phyloP scores from a whole-genome alignment of 2,797 vertebrate genomes.

The Salmo trutta region DNA sequence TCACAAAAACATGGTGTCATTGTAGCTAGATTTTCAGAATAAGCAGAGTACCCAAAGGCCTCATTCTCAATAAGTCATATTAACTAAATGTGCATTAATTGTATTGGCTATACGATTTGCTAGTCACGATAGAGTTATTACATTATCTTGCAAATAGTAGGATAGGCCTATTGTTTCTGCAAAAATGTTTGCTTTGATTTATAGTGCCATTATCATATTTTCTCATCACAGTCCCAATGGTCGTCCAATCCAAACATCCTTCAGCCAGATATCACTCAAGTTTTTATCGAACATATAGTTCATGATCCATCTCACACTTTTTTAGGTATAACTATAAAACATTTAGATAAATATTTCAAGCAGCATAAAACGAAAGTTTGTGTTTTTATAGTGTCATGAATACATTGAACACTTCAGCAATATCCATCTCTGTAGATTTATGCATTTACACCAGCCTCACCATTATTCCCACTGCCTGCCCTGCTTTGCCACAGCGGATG shows the following conservation, averaged over 20 bases:
- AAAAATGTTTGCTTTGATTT: slow-evolving; percentile 45
- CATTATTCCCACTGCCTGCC: slow-evolving; percentile 29
- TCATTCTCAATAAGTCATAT: not conserved
- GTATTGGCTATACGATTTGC: not conserved
- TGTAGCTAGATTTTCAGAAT: slow-evolving; percentile 21
- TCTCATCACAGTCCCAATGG: slow-evolving; percentile 38
- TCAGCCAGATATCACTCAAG: slow-evolving; percentile 33
- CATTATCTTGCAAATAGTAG: slow-evolving; percentile 34
- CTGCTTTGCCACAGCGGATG: slow-evolving; percentile 55
- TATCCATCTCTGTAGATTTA: slow-evolving; percentile 56
- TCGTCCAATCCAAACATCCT: slow-evolving; percentile 60
- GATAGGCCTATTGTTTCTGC: not conserved
- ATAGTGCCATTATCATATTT: slow-evolving; percentile 32
- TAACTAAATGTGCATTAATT: not conserved
- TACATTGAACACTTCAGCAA: slow-evolving; percentile 53
- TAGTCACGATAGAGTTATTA: slow-evolving; percentile 31
- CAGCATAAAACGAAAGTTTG: slow-evolving; percentile 48
- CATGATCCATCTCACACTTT: slow-evolving; percentile 47
- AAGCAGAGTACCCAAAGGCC: not conserved
- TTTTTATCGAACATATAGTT: slow-evolving; percentile 65
- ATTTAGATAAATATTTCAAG: slow-evolving; percentile 62
- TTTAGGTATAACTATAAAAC: slow-evolving; percentile 62
- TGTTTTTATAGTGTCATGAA: slow-evolving; percentile 61
- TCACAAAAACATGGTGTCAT: not conserved
- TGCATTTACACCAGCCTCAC: slow-evolving; percentile 9